These are phyloP conservation scores for Conus betulinus DNA, from an alignment of 1,140 invertebrate species.

Conservation along the genomic window DNA sequence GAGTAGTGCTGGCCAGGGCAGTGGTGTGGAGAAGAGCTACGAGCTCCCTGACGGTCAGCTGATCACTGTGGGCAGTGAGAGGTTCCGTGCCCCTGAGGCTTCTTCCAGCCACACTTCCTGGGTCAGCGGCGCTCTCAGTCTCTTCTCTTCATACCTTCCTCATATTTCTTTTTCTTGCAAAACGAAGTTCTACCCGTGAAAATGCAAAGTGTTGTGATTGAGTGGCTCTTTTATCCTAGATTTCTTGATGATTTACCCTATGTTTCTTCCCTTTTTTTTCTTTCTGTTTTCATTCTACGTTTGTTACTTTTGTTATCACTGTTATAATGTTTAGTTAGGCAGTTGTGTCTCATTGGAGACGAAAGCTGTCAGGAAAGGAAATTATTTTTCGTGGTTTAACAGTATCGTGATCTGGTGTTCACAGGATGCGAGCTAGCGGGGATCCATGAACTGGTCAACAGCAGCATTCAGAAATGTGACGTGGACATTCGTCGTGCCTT, in stretches of 20 bases:
- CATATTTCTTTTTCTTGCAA: too few species aligned
- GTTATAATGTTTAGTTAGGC: too few species aligned
- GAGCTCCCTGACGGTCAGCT: constrained; percentile 51
- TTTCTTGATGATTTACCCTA: too few species aligned
- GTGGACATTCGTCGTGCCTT: constrained; percentile 91
- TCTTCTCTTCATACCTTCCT: neutral
- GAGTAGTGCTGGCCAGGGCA: constrained; percentile 84
- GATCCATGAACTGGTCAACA: constrained; percentile 84
- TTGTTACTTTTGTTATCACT: too few species aligned
- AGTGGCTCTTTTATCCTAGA: too few species aligned
- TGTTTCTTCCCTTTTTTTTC: too few species aligned
- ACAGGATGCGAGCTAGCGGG: constrained; percentile 57
- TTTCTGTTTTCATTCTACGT: too few species aligned
- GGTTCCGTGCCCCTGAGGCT: constrained; percentile 70
- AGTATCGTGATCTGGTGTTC: constrained; percentile 43
- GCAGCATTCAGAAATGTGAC: constrained; percentile 83
- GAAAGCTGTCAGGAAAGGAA: too few species aligned
- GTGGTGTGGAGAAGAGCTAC: constrained; percentile 49
- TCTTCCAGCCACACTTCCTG: constrained; percentile 83
- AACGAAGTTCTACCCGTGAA: too few species aligned
- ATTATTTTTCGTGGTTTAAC: too few species aligned
- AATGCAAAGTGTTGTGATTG: too few species aligned
- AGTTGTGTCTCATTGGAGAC: too few species aligned
- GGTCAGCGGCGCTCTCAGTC: neutral
- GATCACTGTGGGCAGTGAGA: constrained; percentile 88